These are phyloP conservation scores for Hystrix brachyura DNA, from an alignment of 2,113 vertebrate genomes.

Conservation along the genomic window DNA sequence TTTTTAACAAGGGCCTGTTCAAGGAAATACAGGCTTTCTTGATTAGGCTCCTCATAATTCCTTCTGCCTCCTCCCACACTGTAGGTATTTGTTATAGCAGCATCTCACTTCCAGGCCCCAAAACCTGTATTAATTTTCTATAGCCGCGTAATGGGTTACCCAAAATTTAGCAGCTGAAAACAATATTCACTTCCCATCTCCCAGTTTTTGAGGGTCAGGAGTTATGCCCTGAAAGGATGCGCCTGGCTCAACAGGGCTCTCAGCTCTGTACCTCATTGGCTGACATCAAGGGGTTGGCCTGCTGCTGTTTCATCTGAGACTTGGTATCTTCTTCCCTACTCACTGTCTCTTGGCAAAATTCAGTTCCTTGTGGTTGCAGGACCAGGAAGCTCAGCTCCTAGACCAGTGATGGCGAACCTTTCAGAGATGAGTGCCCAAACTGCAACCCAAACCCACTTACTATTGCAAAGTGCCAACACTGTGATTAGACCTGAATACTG, in stretches of 20 bases:
- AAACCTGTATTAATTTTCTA: background rate
- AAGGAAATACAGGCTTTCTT: background rate
- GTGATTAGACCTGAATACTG: background rate
- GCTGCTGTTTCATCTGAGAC: background rate
- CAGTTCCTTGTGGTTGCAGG: background rate
- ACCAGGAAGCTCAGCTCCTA: background rate
- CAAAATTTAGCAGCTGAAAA: background rate
- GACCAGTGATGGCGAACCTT: background rate
- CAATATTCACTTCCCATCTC: background rate
- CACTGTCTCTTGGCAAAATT: background rate
- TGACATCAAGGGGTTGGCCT: background rate
- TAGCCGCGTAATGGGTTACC: background rate
- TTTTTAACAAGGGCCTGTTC: background rate
- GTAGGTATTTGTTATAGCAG: background rate
- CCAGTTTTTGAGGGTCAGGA: background rate
- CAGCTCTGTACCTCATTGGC: background rate
- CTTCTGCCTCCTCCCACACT: background rate
- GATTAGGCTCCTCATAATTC: background rate
- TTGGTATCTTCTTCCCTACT: background rate
- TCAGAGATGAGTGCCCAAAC: background rate
- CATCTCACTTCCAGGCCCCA: background rate
- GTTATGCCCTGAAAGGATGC: background rate
- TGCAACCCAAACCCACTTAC: background rate
- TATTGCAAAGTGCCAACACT: background rate
- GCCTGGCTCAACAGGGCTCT: background rate